A percentile compares a stretch with the other conserved stretches of the same genome.
Evolutionary conservation across 1,140 invertebrate species (phyloP).

Genomic region (Drosophila punjabiensis): DNA sequence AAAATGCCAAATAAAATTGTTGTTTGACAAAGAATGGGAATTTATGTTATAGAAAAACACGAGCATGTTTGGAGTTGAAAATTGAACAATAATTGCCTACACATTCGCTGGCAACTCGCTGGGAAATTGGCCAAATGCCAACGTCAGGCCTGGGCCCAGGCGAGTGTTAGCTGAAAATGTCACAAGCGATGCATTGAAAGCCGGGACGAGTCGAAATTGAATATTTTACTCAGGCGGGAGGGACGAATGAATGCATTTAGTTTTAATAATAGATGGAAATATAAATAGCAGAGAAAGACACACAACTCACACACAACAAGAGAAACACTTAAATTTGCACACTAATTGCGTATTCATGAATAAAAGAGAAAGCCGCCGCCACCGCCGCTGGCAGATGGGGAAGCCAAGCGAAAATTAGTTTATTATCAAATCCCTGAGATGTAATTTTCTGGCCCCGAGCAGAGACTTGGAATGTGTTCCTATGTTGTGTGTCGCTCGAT

Average conservation of each 20-base stretch:
- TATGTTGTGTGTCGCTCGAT: neutral
- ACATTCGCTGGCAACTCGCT: slow-evolving; percentile 30
- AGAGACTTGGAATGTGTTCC: slow-evolving; percentile 33
- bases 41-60: slow-evolving; percentile 38
- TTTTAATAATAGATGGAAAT: slow-evolving; percentile 71
- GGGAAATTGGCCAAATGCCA: slow-evolving; percentile 64
- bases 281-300: slow-evolving; percentile 35
- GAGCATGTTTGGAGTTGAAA: slow-evolving; percentile 42
- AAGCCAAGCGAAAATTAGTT: slow-evolving; percentile 66
- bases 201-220: slow-evolving; percentile 55
- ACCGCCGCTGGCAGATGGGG: slow-evolving; percentile 17
- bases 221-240: slow-evolving; percentile 45
- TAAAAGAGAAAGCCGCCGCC: slow-evolving; percentile 59
- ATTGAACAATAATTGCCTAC: slow-evolving; percentile 53
- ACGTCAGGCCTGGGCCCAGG: neutral
- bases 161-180: slow-evolving; percentile 14
- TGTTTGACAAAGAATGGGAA: slow-evolving; percentile 22
- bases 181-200: slow-evolving; percentile 28
- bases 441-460: slow-evolving; percentile 65
- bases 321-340: slow-evolving; percentile 76
- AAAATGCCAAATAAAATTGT: slow-evolving; percentile 8
- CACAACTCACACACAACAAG: slow-evolving; percentile 15
- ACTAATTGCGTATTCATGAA: slow-evolving; percentile 81
- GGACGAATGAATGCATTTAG: slow-evolving; percentile 57
- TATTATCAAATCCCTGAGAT: slow-evolving; percentile 80